These are phyloP conservation scores for Sebastes minor DNA, from an alignment of 2,797 vertebrate genomes.

Conservation along the genomic window DNA sequence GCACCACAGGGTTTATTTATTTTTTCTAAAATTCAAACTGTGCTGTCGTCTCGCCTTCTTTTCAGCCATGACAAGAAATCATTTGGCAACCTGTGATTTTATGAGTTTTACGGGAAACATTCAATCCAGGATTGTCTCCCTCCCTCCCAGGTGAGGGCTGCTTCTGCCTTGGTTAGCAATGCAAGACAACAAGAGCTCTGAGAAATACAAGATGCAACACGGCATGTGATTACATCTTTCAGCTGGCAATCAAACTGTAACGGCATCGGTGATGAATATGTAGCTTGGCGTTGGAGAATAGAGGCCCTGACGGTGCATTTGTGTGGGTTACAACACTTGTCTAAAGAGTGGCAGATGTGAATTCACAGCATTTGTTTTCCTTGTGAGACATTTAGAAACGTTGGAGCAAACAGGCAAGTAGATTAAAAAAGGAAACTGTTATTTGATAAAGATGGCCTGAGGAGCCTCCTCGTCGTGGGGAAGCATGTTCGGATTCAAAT, in stretches of 20 bases:
- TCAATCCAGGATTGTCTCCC: not conserved
- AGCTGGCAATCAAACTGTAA: slow-evolving; percentile 21
- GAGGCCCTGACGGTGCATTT: not conserved
- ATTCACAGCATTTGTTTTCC: slow-evolving; percentile 31
- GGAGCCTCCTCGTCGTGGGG: not conserved
- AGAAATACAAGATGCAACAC: slow-evolving; percentile 23
- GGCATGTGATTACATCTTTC: slow-evolving; percentile 49
- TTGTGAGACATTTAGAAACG: slow-evolving; percentile 30
- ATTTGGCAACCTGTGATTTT: slow-evolving; percentile 29
- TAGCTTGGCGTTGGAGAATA: slow-evolving; percentile 1
- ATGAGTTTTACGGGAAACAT: slow-evolving; percentile 22
- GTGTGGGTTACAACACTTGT: slow-evolving; percentile 22
- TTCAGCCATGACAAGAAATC: slow-evolving; percentile 6
- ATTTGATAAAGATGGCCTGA: slow-evolving; percentile 9
- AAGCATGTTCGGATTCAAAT: slow-evolving; percentile 41
- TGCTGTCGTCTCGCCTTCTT: not conserved
- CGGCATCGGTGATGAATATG: slow-evolving; percentile 27
- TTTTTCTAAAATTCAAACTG: not conserved
- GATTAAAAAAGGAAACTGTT: slow-evolving; percentile 31
- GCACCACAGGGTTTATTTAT: not conserved
- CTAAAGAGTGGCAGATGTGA: slow-evolving; percentile 33
- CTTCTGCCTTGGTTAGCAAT: slow-evolving; percentile 12
- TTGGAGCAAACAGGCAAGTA: not conserved
- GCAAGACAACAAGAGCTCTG: slow-evolving; percentile 19
- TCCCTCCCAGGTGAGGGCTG: not conserved